Evolutionary conservation across 2,113 vertebrate species (phyloP).

Genomic region (Bubo scandiacus): DNA sequence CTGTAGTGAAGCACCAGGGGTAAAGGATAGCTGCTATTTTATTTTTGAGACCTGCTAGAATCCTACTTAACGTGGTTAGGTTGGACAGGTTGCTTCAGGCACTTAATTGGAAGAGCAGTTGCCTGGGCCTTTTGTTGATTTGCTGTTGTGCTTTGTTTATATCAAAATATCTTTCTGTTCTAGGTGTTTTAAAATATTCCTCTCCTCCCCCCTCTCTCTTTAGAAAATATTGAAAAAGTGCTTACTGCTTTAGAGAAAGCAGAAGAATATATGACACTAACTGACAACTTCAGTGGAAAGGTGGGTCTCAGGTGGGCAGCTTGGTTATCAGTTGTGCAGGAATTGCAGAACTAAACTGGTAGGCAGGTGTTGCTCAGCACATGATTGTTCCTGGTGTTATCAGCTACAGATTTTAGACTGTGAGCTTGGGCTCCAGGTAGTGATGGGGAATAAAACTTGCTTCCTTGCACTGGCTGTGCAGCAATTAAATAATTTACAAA

Average conservation of each 20-base stretch:
- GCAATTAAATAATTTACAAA: not conserved
- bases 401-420: not conserved
- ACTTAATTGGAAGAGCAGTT: not conserved
- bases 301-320: slow-evolving; percentile 52
- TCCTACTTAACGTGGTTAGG: rapidly evolving
- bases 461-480: not conserved
- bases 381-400: not conserved
- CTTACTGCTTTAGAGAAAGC: slow-evolving; percentile 86
- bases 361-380: not conserved
- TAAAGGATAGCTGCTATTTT: not conserved
- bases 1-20: not conserved
- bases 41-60: not conserved
- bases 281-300: slow-evolving; percentile 84
- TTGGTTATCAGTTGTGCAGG: rapidly evolving
- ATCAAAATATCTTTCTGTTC: not conserved
- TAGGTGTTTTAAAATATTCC: not conserved
- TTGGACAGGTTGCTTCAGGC: not conserved
- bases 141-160: not conserved
- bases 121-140: not conserved
- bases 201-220: not conserved
- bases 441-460: not conserved
- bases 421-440: not conserved
- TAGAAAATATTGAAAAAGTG: slow-evolving; percentile 79
- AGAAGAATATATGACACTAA: slow-evolving; percentile 86
- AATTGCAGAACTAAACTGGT: not conserved